These are phyloP conservation scores for Listrodromus nycthemerus DNA, from an alignment of 2,888 invertebrate genomes.

Conservation along the genomic window DNA sequence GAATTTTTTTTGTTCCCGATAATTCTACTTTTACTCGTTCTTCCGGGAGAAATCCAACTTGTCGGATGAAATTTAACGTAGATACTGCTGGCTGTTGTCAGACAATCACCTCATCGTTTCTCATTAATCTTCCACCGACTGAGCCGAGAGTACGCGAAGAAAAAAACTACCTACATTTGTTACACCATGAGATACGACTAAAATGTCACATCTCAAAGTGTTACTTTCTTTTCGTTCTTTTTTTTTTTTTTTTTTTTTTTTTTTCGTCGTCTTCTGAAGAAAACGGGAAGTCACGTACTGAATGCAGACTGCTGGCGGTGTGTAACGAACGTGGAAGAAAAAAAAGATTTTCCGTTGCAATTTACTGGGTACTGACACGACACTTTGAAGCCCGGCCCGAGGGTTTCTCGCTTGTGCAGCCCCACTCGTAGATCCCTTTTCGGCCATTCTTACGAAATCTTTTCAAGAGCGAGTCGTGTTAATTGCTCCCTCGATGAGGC, in stretches of 20 bases:
- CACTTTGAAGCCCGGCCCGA: slow-evolving; percentile 29
- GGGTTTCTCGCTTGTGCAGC: slow-evolving; percentile 3
- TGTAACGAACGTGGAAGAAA: background rate
- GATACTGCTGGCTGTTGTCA: slow-evolving; percentile 2
- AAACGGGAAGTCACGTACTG: slow-evolving; percentile 35
- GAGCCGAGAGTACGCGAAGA: background rate
- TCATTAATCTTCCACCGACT: slow-evolving; percentile 29
- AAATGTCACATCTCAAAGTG: slow-evolving; percentile 15
- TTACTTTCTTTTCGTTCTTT: background rate
- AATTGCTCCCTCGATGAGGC: slow-evolving; percentile 44
- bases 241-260: background rate
- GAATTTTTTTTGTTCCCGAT: background rate
- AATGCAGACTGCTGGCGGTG: slow-evolving; percentile 2
- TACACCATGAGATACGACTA: background rate
- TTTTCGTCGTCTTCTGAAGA: background rate
- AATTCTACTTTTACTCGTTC: background rate
- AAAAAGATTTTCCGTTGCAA: slow-evolving; percentile 6
- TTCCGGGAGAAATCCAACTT: background rate
- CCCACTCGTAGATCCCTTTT: slow-evolving; percentile 16
- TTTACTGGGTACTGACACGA: background rate
- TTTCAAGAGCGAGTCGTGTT: slow-evolving; percentile 34
- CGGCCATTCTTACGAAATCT: slow-evolving; percentile 31
- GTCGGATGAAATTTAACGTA: background rate
- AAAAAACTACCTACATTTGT: background rate
- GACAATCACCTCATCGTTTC: background rate